These are phyloP conservation scores for Crax fasciolata DNA, from an alignment of 2,797 vertebrate species.

Conservation along the genomic window DNA sequence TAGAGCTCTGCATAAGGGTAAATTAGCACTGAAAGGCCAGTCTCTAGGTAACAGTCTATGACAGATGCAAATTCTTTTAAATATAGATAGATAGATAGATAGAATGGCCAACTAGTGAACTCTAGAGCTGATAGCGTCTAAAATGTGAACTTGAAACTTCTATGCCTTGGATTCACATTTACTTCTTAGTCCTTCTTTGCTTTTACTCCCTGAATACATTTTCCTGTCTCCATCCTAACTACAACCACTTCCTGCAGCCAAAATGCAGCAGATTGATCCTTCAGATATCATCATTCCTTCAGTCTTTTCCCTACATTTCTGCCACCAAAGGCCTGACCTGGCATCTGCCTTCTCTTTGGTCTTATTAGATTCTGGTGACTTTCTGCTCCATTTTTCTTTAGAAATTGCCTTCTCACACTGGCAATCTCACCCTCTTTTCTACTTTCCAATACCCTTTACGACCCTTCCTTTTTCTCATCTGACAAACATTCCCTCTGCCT, in stretches of 20 bases:
- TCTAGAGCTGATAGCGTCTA: not conserved
- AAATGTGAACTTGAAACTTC: not conserved
- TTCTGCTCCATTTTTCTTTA: not conserved
- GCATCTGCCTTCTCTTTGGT: not conserved
- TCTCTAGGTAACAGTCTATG: not conserved
- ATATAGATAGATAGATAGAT: not conserved
- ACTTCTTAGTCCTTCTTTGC: not conserved
- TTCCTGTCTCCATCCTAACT: not conserved
- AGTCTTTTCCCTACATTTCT: not conserved
- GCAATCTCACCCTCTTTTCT: not conserved
- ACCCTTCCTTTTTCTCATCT: not conserved
- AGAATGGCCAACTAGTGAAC: not conserved
- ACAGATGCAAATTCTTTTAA: not conserved
- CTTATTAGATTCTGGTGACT: not conserved
- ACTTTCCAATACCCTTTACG: not conserved
- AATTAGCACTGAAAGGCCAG: not conserved
- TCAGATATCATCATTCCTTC: not conserved
- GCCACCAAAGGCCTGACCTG: not conserved
- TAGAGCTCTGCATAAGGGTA: not conserved
- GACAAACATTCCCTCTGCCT: not conserved
- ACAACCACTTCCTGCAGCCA: not conserved
- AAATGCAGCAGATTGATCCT: accelerated
- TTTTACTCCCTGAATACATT: not conserved
- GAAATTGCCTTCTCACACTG: not conserved
- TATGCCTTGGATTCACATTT: not conserved